Conservation (phyloP, 2,113 vertebrate species). For the Bos indicus region DNA sequence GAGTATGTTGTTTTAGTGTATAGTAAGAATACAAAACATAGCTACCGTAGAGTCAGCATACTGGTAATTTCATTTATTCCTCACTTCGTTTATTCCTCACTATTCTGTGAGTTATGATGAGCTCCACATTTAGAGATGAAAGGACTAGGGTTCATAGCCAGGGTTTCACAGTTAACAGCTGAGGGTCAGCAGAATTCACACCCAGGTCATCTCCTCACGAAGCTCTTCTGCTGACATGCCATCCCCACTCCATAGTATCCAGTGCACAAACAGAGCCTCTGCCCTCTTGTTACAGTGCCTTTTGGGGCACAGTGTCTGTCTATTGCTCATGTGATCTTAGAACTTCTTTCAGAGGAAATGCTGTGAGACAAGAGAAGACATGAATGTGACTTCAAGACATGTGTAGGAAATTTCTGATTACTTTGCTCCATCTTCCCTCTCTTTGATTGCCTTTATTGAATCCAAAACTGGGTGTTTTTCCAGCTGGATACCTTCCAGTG, state of each 20-base stretch:
- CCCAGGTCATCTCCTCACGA: background rate
- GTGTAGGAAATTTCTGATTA: background rate
- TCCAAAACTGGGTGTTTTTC: background rate
- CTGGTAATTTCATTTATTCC: background rate
- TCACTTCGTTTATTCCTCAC: background rate
- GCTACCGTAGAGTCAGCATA: background rate
- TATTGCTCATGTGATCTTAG: background rate
- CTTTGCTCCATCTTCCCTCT: background rate
- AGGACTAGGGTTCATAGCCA: background rate
- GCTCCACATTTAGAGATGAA: background rate
- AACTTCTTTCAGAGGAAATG: background rate
- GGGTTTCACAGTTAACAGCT: background rate
- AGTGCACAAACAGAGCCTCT: background rate
- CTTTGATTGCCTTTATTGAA: background rate
- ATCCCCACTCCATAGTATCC: accelerated
- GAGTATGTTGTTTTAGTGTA: background rate
- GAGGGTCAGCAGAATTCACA: background rate
- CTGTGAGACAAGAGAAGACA: background rate
- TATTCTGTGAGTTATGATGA: background rate
- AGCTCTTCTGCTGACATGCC: background rate
- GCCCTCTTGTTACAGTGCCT: background rate
- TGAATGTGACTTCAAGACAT: background rate
- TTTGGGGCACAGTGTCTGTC: background rate
- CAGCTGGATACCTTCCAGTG: constrained; percentile 20
- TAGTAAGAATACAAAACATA: background rate